These are phyloP conservation scores for Nemurella pictetii DNA, from an alignment of 2,888 invertebrate species.

Conservation along the genomic window DNA sequence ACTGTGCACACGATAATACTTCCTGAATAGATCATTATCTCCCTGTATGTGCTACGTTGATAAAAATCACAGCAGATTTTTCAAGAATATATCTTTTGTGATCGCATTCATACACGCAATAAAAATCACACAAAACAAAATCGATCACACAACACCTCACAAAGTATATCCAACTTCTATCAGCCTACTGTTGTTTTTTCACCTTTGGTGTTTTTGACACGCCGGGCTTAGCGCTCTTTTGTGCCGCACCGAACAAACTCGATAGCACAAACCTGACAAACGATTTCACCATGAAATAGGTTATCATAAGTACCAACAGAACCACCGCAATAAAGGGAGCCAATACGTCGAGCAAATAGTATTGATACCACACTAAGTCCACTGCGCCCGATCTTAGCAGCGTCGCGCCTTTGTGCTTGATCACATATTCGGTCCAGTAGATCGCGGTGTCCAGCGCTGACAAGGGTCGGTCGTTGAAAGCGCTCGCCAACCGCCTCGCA, in stretches of 20 bases:
- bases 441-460: slow-evolving; percentile 62
- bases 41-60: no score
- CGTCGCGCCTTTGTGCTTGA: slow-evolving; percentile 52
- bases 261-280: background rate
- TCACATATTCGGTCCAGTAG: slow-evolving; percentile 70
- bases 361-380: slow-evolving; percentile 53
- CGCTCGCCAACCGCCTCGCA: slow-evolving; percentile 37
- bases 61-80: no score
- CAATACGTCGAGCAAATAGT: slow-evolving; percentile 50
- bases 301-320: background rate
- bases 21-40: no score
- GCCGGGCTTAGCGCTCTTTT: background rate
- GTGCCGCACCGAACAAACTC: background rate
- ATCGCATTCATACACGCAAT: no score
- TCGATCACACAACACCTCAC: no score
- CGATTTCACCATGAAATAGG: slow-evolving; percentile 28
- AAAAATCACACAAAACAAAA: no score
- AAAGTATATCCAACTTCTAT: no score
- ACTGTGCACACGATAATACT: no score
- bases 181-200: background rate
- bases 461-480: slow-evolving; percentile 60
- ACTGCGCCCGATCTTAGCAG: slow-evolving; percentile 52
- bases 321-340: slow-evolving; percentile 6
- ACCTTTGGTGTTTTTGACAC: background rate
- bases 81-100: no score